These are phyloP conservation scores for Alethe diademata DNA, from an alignment of 2,113 vertebrate genomes.

Conservation along the genomic window DNA sequence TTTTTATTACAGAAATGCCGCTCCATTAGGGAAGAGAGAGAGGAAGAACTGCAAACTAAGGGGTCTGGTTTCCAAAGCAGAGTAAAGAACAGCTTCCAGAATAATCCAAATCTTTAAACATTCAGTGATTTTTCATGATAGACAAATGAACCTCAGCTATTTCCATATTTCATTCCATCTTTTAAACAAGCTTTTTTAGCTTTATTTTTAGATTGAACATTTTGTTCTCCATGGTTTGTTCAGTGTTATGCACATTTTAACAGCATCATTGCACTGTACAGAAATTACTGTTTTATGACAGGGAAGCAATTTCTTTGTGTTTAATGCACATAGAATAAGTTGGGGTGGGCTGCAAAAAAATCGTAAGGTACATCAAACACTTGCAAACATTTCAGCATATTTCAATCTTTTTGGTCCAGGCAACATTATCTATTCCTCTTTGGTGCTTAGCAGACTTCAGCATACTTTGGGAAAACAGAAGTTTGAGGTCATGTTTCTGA, in stretches of 20 bases:
- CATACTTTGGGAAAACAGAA: not conserved
- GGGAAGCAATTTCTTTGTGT: not conserved
- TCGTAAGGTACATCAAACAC: rapidly evolving
- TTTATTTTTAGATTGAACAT: not conserved
- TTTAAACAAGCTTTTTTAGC: not conserved
- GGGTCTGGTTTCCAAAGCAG: not conserved
- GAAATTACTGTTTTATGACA: not conserved
- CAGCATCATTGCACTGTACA: not conserved
- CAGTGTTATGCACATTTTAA: not conserved
- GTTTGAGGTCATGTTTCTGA: not conserved
- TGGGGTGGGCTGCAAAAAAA: not conserved
- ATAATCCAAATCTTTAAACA: not conserved
- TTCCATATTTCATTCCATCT: not conserved
- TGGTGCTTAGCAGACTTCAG: not conserved
- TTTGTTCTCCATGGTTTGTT: not conserved
- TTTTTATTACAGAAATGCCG: not conserved
- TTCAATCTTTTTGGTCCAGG: not conserved
- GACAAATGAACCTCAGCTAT: not conserved
- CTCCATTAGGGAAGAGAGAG: not conserved
- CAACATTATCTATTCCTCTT: not conserved
- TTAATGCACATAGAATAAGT: not conserved
- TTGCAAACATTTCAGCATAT: not conserved
- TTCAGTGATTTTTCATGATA: not conserved
- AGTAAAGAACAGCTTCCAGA: not conserved
- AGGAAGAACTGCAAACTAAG: not conserved